Evolutionary conservation across 2,113 vertebrate species (phyloP), one percentile per base, ranked within the genome.

Genomic region (Eolophus roseicapilla): DNA sequence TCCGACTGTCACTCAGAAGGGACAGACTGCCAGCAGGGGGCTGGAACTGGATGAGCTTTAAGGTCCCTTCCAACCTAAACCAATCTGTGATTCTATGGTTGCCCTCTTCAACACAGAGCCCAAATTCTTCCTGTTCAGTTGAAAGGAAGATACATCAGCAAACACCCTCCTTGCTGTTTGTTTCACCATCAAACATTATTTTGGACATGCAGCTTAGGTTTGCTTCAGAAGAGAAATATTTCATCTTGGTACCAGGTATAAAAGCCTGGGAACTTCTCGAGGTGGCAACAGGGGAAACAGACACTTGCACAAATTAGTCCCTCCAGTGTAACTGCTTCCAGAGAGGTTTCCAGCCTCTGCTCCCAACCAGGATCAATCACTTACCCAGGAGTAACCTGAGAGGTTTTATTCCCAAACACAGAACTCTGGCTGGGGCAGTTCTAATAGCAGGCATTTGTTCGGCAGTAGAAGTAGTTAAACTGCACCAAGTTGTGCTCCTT

Each of bases 1-100:
- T 8, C 3, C 2, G 17, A 25, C 60, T 6, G 35, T 8, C 47
- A 14, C 53, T 9, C 1, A 0, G 41, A 23, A 47, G 23, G 69
- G 76, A 62, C 39, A 21, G 31, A 12, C 13, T 12, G 4, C 12
- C 76, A 47, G 47, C 24, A 35, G 33, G 3, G 9, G 33, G 13
- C 3, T 59, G 33, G 13, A 59, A 24, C 21, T 35, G 33, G 57
- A 59, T 59, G 33, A 59, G 57, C 57, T 59, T 59, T 35, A 59
- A 35, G 33, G 33, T 15, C 57, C 33, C 57, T 59, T 59, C 21
- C 57, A 59, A 16, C 13, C 12, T n/a, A 59, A 59, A 10, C 21
- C 57, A 16, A 35, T 16, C 57, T 24, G 21, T 23, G 33, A n/a
- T n/a, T n/a, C 55, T n/a, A 19, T 4, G 33, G n/a, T 59, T 7